Conservation (phyloP, 1,140 invertebrate genomes). For the Drusus annulatus region DNA sequence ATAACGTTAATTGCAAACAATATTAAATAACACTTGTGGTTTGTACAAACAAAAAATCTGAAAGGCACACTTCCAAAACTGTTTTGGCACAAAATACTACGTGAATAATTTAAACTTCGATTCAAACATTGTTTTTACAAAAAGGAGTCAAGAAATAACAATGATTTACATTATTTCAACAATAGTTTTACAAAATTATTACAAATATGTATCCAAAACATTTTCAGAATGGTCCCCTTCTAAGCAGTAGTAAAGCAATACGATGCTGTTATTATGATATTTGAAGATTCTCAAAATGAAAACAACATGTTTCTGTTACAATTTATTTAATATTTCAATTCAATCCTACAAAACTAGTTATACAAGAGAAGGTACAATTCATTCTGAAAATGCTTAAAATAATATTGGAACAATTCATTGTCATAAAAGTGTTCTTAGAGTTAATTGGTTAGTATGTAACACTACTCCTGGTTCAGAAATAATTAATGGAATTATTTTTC, state of each 20-base stretch:
- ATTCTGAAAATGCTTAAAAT: constrained; percentile 46
- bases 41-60: not conserved
- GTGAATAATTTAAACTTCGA: too few relatives aligned
- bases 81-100: constrained; percentile 26
- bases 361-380: constrained; percentile 41
- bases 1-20: not conserved
- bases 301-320: constrained; percentile 42
- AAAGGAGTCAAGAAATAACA: too few relatives aligned
- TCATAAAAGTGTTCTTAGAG: too few relatives aligned
- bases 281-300: constrained; percentile 28
- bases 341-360: constrained; percentile 33
- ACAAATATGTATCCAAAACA: constrained; percentile 35
- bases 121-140: not conserved
- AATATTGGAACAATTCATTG: not conserved
- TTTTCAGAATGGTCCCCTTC: constrained; percentile 44
- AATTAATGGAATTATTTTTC: too few relatives aligned
- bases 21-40: not conserved
- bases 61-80: constrained; percentile 32
- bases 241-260: not conserved
- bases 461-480: too few relatives aligned
- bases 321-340: constrained; percentile 38
- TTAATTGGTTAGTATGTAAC: too few relatives aligned
- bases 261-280: constrained; percentile 16
- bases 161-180: too few relatives aligned
- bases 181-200: too few relatives aligned